These are phyloP conservation scores for Hololepta plana DNA, from an alignment of 2,888 invertebrate species.

Conservation along the genomic window DNA sequence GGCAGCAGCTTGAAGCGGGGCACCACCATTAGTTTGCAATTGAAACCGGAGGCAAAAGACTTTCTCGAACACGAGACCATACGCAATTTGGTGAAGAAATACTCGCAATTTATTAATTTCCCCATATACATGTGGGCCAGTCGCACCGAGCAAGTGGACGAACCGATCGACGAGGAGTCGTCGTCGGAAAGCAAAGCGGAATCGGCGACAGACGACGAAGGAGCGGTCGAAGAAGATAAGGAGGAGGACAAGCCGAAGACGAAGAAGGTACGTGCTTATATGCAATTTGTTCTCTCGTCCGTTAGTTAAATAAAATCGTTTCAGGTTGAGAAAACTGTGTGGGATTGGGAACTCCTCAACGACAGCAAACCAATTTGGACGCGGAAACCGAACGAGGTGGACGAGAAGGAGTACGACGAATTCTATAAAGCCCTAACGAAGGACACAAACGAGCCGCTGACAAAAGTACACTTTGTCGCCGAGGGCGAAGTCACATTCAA, in stretches of 20 bases:
- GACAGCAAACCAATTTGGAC: conserved; percentile 99
- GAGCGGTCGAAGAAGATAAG: conserved; percentile 53
- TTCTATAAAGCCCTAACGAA: conserved; percentile 94
- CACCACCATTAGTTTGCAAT: conserved; percentile 47
- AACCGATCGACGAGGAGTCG: conserved; percentile 37
- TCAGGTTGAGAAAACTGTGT: conserved; percentile 75
- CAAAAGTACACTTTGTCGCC: conserved; percentile 88
- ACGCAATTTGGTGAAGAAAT: conserved; percentile 83
- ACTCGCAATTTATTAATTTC: conserved; percentile 99
- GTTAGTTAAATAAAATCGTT: conserved; percentile 4
- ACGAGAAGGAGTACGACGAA: conserved; percentile 76
- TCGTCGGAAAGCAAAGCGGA: conserved; percentile 40
- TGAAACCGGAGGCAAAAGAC: conserved; percentile 95
- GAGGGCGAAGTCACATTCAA: conserved; percentile 99
- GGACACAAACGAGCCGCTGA: conserved; percentile 65
- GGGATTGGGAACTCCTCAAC: conserved; percentile 96
- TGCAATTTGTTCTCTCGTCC: not conserved
- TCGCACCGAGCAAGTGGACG: conserved; percentile 56
- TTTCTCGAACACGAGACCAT: conserved; percentile 87
- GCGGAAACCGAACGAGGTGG: conserved; percentile 69
- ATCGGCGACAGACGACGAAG: conserved; percentile 19
- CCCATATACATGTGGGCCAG: conserved; percentile 86
- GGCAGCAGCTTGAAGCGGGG: conserved; percentile 78
- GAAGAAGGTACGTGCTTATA: conserved; percentile 34
- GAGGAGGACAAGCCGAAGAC: conserved; percentile 60